A percentile compares a stretch with the other conserved stretches of the same genome.
phyloP scores from a whole-genome alignment of 2,113 vertebrate species.

The Sinocyclocheilus anophthalmus region DNA sequence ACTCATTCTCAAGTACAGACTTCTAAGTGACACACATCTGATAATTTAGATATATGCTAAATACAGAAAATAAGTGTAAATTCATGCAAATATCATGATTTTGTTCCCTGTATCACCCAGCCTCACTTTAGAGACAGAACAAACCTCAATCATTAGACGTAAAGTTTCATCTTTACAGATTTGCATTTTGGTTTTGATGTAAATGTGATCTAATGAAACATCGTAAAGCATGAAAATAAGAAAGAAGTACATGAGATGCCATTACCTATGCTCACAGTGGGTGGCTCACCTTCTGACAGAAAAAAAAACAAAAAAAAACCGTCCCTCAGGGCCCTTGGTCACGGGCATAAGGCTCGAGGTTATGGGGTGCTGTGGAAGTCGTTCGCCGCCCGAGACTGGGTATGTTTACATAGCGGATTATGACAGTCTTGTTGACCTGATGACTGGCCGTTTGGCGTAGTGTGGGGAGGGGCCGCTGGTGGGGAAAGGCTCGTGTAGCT shows the following conservation, averaged over 20 bases:
- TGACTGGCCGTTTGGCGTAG: slow-evolving; percentile 74
- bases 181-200: not conserved
- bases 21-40: too few relatives aligned
- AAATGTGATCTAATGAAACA: not conserved
- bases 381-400: slow-evolving; percentile 72
- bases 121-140: not conserved
- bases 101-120: too few relatives aligned
- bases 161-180: not conserved
- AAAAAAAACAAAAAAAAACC: too few relatives aligned
- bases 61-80: too few relatives aligned
- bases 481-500: too few relatives aligned
- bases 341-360: slow-evolving; percentile 69
- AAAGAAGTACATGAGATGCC: slow-evolving; percentile 56
- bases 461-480: slow-evolving; percentile 79
- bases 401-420: too few relatives aligned
- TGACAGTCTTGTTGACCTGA: slow-evolving; percentile 75
- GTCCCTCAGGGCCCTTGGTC: slow-evolving; percentile 80
- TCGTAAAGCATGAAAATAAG: slow-evolving; percentile 34
- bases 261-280: slow-evolving; percentile 82
- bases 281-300: slow-evolving; percentile 86
- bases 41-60: too few relatives aligned
- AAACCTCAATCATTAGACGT: not conserved
- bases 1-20: too few relatives aligned
- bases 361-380: slow-evolving; percentile 69
- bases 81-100: too few relatives aligned